Base-by-base conservation (phyloP, 2,113 vertebrate species). In the Gasterosteus aculeatus region DNA sequence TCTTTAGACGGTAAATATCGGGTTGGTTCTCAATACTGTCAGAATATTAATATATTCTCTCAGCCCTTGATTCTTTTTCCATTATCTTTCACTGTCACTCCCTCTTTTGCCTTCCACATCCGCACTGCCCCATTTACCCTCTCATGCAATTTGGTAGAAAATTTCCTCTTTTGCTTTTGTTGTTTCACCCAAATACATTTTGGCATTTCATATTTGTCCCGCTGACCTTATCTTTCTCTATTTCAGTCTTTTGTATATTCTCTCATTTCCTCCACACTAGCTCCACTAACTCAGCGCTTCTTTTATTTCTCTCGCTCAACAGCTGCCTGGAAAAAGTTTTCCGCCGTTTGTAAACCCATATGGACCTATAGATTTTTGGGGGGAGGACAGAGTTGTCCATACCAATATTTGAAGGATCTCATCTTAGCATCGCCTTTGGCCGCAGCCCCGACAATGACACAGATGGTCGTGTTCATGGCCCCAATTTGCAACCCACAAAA, bases 141-240 rank as follows among this genome's bases (percentile, higher is more conserved):
- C 29, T 53, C 42, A 26, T 5, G 12, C 11, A 8, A 26, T 58
- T 70, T 51, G 42, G 73, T 26, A 63, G 59, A 65, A 61, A 56
- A 60, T 60, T 29, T 60, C 35, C 7, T 15, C 64, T 31, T 44
- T 47, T 47, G 1, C 31, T 14, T 80, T 69, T 38, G 44, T 61
- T 35, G 56, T 63, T 22, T 61, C 67, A 38, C 29, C 3, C 16
- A 75, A 54, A 77, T 84, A 76, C 22, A 61, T 46, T 67, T 41
- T 49, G 60, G 16, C 72, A 57, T 68, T 59, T 78, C 69, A 57
- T 54, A 11, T 65, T 26, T 56, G 42, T 42, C 39, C 12, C 29
- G 35, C 33, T 60, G 60, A 59, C 57, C 75, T 78, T 41, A 69
- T 65, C 75, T 12, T 26, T 16, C n/a, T 49, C 4, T 3, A 59